These are phyloP conservation scores for Ciconia nigra DNA, from an alignment of 2,797 vertebrate species.

Conservation along the genomic window DNA sequence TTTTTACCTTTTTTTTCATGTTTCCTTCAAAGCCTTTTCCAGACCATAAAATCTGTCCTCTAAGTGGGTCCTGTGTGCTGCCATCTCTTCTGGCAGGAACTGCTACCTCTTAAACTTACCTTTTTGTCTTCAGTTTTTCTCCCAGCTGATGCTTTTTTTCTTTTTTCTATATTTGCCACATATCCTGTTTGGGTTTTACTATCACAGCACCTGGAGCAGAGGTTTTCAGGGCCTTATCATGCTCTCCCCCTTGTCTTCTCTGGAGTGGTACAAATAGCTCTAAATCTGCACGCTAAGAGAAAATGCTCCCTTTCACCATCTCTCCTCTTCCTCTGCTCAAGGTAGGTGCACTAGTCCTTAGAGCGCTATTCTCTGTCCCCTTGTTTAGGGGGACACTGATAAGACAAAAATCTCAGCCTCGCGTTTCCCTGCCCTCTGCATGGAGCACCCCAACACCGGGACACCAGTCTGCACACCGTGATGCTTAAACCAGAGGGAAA, in stretches of 20 bases:
- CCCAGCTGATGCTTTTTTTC: background rate
- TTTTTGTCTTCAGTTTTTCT: background rate
- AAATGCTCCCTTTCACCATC: background rate
- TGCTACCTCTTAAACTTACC: background rate
- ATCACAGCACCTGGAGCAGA: background rate
- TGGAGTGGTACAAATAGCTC: background rate
- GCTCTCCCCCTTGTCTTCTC: background rate
- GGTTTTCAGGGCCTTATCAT: background rate
- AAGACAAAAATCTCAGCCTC: background rate
- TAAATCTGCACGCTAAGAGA: background rate
- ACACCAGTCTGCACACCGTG: background rate
- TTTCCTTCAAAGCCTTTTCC: slow-evolving; percentile 37
- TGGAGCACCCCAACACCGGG: background rate
- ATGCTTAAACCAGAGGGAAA: background rate
- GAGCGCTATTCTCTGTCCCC: background rate
- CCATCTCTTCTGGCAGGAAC: background rate
- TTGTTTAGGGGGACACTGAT: rapidly evolving
- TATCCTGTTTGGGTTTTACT: background rate
- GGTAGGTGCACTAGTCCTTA: background rate
- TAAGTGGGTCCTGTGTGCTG: background rate
- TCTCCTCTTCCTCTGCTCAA: background rate
- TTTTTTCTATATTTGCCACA: background rate
- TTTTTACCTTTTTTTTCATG: rapidly evolving
- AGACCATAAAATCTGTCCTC: background rate
- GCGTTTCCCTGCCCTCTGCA: background rate